Percentiles rank a stretch among this genome's conserved stretches.
Evolutionary conservation across 2,888 invertebrate genomes (phyloP).

Genomic region (Zaprionus lineosus): DNA sequence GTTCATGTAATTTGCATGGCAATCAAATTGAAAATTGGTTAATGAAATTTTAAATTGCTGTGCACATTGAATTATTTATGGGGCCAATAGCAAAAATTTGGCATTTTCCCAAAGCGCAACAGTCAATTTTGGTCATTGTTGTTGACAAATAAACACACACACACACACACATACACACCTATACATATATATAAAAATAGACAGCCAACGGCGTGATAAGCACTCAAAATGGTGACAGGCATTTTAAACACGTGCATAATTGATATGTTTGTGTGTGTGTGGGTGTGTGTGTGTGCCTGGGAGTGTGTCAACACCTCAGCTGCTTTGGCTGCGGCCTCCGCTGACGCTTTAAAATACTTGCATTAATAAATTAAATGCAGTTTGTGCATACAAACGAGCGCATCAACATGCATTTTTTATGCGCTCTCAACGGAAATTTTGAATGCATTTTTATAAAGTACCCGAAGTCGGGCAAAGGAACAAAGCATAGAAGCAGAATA

Average conservation of each 20-base stretch:
- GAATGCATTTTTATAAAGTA: conserved; percentile 55
- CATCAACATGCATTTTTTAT: conserved; percentile 72
- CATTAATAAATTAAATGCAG: conserved; percentile 73
- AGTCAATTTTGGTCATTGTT: conserved; percentile 27
- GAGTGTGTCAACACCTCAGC: conserved; percentile 19
- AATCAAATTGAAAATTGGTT: conserved; percentile 38
- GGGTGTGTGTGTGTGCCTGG: conserved; percentile 21
- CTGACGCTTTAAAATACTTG: conserved; percentile 44
- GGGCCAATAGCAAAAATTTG: conserved; percentile 13
- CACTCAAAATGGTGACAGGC: conserved; percentile 19
- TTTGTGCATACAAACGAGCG: conserved; percentile 73
- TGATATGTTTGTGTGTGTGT: conserved; percentile 10
- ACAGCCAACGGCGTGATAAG: conserved; percentile 39
- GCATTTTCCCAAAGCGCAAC: conserved; percentile 25
- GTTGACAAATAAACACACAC: conserved; percentile 9
- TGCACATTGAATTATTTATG: conserved; percentile 33
- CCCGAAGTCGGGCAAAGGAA: conserved; percentile 20
- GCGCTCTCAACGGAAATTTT: conserved; percentile 40
- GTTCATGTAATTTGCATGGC: conserved; percentile 23
- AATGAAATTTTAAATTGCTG: conserved; percentile 38
- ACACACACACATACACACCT: background rate
- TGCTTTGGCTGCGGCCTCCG: background rate
- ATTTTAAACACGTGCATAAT: conserved; percentile 37
- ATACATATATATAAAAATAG: background rate
- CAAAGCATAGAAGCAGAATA: conserved; percentile 3